Evolutionary conservation across 1,140 invertebrate genomes (phyloP).

Genomic region (Apis cerana): DNA sequence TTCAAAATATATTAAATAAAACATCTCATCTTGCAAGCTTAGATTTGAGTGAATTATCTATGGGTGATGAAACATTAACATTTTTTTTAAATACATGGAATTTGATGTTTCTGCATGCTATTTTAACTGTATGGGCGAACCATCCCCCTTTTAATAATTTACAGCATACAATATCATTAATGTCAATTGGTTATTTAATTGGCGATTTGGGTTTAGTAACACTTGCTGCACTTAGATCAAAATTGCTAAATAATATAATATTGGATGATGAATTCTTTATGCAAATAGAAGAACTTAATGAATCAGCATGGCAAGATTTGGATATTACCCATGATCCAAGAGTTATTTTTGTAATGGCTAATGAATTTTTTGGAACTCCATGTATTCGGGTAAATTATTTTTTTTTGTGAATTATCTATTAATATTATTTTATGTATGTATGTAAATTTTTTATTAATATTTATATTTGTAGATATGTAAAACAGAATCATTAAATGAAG

Average conservation of each 20-base stretch:
- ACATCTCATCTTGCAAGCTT: conserved; percentile 65
- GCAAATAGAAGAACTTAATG: conserved; percentile 71
- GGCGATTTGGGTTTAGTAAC: conserved; percentile 77
- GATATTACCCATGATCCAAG: conserved; percentile 72
- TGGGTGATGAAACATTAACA: conserved; percentile 73
- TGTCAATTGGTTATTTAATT: conserved; percentile 73
- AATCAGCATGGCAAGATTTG: conserved; percentile 75
- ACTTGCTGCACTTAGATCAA: conserved; percentile 67
- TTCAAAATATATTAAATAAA: conserved; percentile 68
- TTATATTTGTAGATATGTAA: conserved; percentile 64
- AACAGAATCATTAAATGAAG: conserved; percentile 64
- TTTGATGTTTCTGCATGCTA: conserved; percentile 72
- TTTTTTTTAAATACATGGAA: conserved; percentile 78
- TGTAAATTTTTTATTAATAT: conserved; percentile 2
- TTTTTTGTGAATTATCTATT: conserved; percentile 20
- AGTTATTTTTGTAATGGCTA: conserved; percentile 74
- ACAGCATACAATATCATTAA: conserved; percentile 65
- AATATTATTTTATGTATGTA: neutral
- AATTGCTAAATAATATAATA: conserved; percentile 67
- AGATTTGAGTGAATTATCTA: conserved; percentile 74
- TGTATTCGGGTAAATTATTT: conserved; percentile 62
- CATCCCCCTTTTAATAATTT: conserved; percentile 64
- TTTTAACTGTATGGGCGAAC: conserved; percentile 64
- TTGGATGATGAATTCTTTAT: conserved; percentile 61
- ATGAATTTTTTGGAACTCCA: conserved; percentile 72